These are phyloP conservation scores for Bruchidius siliquastri DNA, from an alignment of 2,888 invertebrate species.

Conservation along the genomic window DNA sequence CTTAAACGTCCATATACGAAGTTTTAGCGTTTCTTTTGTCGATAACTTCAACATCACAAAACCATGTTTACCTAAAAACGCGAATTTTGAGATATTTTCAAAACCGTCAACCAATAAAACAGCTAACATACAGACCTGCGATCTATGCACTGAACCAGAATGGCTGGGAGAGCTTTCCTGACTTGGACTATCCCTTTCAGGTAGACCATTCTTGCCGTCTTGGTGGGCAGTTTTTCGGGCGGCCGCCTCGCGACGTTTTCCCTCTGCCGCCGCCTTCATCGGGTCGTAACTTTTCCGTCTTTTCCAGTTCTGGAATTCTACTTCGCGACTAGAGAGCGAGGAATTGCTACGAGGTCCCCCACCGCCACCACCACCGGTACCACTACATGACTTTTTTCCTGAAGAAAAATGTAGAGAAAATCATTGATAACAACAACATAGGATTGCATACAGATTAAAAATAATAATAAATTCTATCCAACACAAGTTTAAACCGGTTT, in stretches of 20 bases:
- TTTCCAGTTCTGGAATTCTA: constrained; percentile 93
- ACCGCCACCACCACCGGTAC: background rate
- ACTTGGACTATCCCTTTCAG: constrained; percentile 20
- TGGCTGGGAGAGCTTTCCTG: constrained; percentile 47
- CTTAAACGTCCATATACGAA: too few species aligned
- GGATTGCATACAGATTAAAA: too few species aligned
- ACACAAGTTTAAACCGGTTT: too few species aligned
- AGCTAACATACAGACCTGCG: constrained; percentile 40
- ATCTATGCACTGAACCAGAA: constrained; percentile 47
- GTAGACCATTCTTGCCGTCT: constrained; percentile 37
- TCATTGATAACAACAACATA: background rate
- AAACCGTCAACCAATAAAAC: background rate
- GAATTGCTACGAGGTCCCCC: constrained; percentile 60
- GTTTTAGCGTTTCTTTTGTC: too few species aligned
- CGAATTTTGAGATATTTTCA: too few species aligned
- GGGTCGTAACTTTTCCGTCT: constrained; percentile 94
- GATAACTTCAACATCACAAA: too few species aligned
- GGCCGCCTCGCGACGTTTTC: constrained; percentile 60
- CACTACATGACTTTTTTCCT: constrained; percentile 48
- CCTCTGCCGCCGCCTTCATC: constrained; percentile 88
- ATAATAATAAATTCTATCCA: too few species aligned
- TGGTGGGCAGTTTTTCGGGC: constrained; percentile 45
- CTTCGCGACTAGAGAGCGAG: constrained; percentile 70
- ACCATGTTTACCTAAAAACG: too few species aligned
- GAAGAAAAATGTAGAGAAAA: constrained; percentile 15